Conservation (phyloP, 92 coral and sea anemone species). For the Zoanthus sansibaricus region DNA sequence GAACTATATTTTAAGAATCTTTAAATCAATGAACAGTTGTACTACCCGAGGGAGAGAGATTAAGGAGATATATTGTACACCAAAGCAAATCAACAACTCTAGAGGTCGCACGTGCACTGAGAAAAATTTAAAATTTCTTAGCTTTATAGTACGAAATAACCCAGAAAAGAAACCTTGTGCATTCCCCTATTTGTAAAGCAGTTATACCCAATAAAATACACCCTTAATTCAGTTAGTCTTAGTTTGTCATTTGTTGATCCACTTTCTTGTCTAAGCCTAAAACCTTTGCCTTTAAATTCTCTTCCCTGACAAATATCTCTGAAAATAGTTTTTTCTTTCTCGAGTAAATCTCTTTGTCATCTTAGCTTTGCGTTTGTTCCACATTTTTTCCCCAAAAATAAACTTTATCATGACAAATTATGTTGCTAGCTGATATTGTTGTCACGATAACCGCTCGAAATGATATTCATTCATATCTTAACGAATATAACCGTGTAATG, state of each 20-base stretch:
- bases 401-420: neutral
- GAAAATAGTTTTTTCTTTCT: neutral
- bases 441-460: neutral
- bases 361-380: neutral
- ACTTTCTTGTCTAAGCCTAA: neutral
- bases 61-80: neutral
- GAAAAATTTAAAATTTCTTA: neutral
- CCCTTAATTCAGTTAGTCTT: neutral
- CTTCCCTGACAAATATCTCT: neutral
- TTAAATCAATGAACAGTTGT: neutral
- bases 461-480: neutral
- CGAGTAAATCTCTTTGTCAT: neutral
- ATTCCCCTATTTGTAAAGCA: neutral
- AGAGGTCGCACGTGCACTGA: neutral
- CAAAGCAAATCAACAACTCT: neutral
- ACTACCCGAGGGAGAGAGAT: neutral
- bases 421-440: neutral
- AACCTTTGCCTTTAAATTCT: neutral
- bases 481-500: neutral
- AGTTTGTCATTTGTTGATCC: neutral
- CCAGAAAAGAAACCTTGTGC: neutral
- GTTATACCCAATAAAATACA: neutral
- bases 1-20: neutral
- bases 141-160: neutral
- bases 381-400: neutral